Base-by-base conservation (phyloP, 2,888 invertebrate genomes). In the Hirtodrosophila trivittata region DNA sequence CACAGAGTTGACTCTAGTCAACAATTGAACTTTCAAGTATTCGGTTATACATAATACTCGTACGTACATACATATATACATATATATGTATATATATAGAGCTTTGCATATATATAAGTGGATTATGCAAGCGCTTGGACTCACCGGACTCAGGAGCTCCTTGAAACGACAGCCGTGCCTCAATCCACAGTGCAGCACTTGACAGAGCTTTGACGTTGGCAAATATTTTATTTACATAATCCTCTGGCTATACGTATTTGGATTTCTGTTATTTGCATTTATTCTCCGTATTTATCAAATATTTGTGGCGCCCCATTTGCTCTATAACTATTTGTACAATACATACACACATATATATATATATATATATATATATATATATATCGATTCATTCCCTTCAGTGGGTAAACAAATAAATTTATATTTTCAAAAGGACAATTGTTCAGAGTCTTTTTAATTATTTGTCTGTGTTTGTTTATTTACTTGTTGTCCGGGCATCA, bases 191-290 rank as follows among this genome's bases (percentile, higher is more conserved):
- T 38, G 7, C 21, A 7, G 10, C 67, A 66, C 69, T 69, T 66
- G 59, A 66, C 50, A 58, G 67, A 10, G 38, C 37, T 63, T 43
- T 50, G 43, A 63, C 52, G 28, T 41, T 52, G 37, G 52, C 85
- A 81, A 84, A 85, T 85, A 81, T 87, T 81, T 72, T 59, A 82
- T 84, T 86, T 82, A 60, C 87, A 82, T 87, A 87, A 69, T 81
- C 84, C 76, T 21, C 18, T 80, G 76, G 32, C 62, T 72, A 83
- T 78, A 71, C 66, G 52, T 56, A 43, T 63, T 75, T 68, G 66
- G 62, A 56, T 50, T n/a, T n/a, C n/a, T n/a, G n/a, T n/a, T 75
- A 70, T 70, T 82, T 78, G 57, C 80, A 54, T 50, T 46, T 66
- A n/a, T n/a, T n/a, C n/a, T n/a, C n/a, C n/a, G 52, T 60, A 54